Conservation (phyloP, 2,888 invertebrate genomes). For the Lepidocyrtoides sp. region DNA sequence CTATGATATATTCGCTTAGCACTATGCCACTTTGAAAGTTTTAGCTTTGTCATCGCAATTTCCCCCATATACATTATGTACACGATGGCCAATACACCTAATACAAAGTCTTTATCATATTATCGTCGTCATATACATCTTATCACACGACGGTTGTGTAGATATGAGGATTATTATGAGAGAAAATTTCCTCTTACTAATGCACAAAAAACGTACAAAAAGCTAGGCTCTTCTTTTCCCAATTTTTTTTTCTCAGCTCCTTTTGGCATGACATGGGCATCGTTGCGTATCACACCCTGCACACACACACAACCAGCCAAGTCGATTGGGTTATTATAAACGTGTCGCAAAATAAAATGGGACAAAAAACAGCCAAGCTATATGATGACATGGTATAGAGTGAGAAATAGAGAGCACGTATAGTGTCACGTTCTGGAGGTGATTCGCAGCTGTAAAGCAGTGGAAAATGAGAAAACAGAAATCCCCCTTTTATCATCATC, state of each 20-base stretch:
- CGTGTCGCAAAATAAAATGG: conserved; percentile 67
- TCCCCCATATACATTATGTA: not conserved
- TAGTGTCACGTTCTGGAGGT: conserved; percentile 36
- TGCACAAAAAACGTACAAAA: not conserved
- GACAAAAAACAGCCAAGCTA: conserved; percentile 18
- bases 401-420: conserved; percentile 6
- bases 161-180: conserved; percentile 17
- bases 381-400: conserved; percentile 16
- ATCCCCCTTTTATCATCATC: conserved; percentile 72
- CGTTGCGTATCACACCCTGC: conserved; percentile 4
- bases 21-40: not conserved
- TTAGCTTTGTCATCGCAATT: conserved; percentile 60
- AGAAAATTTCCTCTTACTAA: conserved; percentile 20
- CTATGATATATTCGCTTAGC: conserved; percentile 33
- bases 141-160: not conserved
- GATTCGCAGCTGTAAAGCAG: not conserved
- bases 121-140: conserved; percentile 16
- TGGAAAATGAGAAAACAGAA: conserved; percentile 63
- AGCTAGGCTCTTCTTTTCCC: not conserved
- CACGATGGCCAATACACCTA: not conserved
- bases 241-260: not conserved
- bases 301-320: conserved; percentile 9
- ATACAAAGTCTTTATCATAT: conserved; percentile 4
- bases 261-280: conserved; percentile 21
- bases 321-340: conserved; percentile 22